phyloP scores from a whole-genome alignment of 2,888 invertebrate species.

The Rotaria magnacalcarata region DNA sequence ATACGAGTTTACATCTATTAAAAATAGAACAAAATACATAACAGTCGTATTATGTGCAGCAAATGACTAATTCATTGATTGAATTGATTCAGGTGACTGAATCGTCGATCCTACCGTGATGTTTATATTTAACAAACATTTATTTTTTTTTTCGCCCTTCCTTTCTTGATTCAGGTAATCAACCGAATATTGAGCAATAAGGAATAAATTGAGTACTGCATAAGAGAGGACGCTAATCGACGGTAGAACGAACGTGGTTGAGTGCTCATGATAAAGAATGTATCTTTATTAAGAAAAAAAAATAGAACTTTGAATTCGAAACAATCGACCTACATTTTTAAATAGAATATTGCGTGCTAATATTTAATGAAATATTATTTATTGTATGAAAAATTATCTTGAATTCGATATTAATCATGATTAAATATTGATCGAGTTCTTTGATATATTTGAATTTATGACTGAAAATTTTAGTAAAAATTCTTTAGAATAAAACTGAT shows the following conservation, averaged over 20 bases:
- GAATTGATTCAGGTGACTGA: not conserved
- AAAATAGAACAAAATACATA: not conserved
- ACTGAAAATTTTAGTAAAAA: too few species aligned
- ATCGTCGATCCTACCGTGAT: not conserved
- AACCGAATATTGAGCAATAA: slow-evolving; percentile 18
- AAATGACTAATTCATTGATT: not conserved
- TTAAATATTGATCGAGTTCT: too few species aligned
- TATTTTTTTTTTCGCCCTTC: not conserved
- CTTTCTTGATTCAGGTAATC: not conserved
- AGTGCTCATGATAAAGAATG: not conserved
- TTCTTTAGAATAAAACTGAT: too few species aligned
- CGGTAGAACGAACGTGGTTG: not conserved
- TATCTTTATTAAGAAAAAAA: too few species aligned
- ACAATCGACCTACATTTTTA: too few species aligned
- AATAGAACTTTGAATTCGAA: too few species aligned
- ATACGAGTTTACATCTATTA: not conserved
- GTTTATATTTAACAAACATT: not conserved
- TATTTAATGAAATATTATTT: too few species aligned
- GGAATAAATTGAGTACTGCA: not conserved
- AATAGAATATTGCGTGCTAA: too few species aligned
- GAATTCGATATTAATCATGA: too few species aligned
- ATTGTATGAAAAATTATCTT: too few species aligned
- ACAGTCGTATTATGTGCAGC: not conserved
- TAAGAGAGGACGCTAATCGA: not conserved
- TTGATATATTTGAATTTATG: too few species aligned